These are phyloP conservation scores for Andrena minutula DNA, from an alignment of 2,888 invertebrate genomes.

Conservation along the genomic window DNA sequence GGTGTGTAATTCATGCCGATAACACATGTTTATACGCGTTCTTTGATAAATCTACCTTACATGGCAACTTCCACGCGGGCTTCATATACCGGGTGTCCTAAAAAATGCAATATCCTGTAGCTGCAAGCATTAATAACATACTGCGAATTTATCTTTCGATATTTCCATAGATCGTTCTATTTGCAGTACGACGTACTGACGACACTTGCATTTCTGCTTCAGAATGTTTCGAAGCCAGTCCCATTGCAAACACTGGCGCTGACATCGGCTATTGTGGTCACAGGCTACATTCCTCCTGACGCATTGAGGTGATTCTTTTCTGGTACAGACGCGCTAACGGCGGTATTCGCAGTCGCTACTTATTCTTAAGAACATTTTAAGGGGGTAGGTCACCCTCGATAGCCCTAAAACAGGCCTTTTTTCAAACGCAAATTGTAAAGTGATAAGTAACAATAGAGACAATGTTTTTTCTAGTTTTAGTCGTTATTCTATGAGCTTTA, in stretches of 20 bases:
- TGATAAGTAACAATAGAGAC: too few species aligned
- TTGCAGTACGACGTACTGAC: not conserved
- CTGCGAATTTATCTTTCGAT: not conserved
- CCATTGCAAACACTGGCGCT: conserved; percentile 74
- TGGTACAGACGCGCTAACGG: conserved; percentile 1
- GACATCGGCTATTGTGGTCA: conserved; percentile 80
- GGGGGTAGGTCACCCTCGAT: too few species aligned
- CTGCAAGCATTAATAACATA: not conserved
- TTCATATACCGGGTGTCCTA: not conserved
- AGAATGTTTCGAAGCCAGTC: conserved; percentile 73
- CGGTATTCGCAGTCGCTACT: too few species aligned
- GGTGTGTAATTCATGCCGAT: not conserved
- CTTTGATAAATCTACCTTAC: not conserved
- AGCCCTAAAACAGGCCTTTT: too few species aligned
- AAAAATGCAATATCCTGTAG: not conserved
- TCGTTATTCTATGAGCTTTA: too few species aligned
- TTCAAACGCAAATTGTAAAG: too few species aligned
- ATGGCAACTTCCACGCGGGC: not conserved
- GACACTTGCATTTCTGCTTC: conserved; percentile 57
- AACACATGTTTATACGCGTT: not conserved
- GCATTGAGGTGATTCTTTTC: conserved; percentile 55
- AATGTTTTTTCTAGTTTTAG: too few species aligned
- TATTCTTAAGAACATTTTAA: too few species aligned
- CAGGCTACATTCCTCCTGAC: conserved; percentile 80
- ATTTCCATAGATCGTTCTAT: too few species aligned